These are phyloP conservation scores for Alviniconcha marisindica DNA, from an alignment of 1,140 invertebrate species.

Conservation along the genomic window DNA sequence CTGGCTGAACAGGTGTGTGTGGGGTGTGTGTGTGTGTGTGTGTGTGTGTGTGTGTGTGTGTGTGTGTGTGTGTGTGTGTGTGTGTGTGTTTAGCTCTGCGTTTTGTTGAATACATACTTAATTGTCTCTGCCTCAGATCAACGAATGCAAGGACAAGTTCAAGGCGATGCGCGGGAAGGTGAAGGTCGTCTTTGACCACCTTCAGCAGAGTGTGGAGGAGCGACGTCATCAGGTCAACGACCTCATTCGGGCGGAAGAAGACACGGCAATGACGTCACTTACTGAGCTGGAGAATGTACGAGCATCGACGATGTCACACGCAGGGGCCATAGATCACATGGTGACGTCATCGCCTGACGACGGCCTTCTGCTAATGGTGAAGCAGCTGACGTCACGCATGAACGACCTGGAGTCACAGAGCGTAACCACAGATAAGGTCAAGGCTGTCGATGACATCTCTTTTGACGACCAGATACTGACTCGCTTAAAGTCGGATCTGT, in stretches of 20 bases:
- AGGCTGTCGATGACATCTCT: background rate
- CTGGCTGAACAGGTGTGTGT: background rate
- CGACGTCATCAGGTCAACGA: background rate
- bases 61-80: slow-evolving; percentile 16
- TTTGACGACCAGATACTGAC: background rate
- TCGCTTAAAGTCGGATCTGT: background rate
- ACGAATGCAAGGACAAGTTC: background rate
- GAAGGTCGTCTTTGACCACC: background rate
- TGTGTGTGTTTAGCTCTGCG: no score
- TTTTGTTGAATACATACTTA: background rate
- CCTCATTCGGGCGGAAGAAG: background rate
- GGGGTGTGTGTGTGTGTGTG: background rate
- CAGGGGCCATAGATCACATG: background rate
- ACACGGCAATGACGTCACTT: background rate
- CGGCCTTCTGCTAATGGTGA: background rate
- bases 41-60: slow-evolving; percentile 29
- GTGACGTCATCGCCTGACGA: background rate
- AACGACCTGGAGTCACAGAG: background rate
- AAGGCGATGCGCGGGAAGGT: background rate
- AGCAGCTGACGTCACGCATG: background rate
- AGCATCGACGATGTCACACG: background rate
- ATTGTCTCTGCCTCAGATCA: background rate
- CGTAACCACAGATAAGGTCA: background rate
- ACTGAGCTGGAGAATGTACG: background rate
- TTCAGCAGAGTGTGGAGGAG: background rate